Evolutionary conservation across 2,888 invertebrate species (phyloP).

Genomic region (Caenorhabditis drosophilae): DNA sequence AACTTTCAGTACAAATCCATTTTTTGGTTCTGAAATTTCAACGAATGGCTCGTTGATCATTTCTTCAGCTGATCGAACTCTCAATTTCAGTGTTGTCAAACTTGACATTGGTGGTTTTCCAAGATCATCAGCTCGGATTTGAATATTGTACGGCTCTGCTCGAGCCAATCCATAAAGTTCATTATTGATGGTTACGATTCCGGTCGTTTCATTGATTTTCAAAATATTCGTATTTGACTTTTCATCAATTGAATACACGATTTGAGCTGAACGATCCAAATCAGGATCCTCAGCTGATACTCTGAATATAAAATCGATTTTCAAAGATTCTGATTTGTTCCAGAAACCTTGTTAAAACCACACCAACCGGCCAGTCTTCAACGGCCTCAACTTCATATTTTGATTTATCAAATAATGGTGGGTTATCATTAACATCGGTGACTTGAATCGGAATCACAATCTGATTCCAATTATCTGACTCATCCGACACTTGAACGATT

Average conservation of each 20-base stretch:
- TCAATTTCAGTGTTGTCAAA: conserved; percentile 13
- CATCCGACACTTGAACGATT: conserved; percentile 37
- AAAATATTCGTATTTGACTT: conserved; percentile 6
- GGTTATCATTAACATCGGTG: conserved; percentile 61
- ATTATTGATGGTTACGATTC: conserved; percentile 9
- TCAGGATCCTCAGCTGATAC: conserved; percentile 46
- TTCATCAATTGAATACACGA: conserved; percentile 33
- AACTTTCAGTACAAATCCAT: conserved; percentile 4
- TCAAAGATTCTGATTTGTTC: neutral
- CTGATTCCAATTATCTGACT: conserved; percentile 35
- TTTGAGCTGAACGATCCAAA: conserved; percentile 20
- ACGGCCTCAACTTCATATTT: conserved; percentile 47
- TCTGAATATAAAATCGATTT: neutral
- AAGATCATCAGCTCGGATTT: conserved; percentile 16
- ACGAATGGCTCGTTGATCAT: conserved; percentile 12
- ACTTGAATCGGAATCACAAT: conserved; percentile 37
- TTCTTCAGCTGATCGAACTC: conserved; percentile 15
- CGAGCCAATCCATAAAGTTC: conserved; percentile 20
- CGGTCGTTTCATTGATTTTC: conserved; percentile 13
- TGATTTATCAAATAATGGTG: conserved; percentile 41
- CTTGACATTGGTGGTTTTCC: conserved; percentile 14
- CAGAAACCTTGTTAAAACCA: conserved; percentile 28
- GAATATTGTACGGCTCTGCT: conserved; percentile 14
- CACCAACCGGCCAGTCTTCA: conserved; percentile 53
- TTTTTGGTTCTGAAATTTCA: conserved; percentile 14